Percentiles rank a stretch among this genome's conserved stretches.
Evolutionary conservation across 1,140 invertebrate species (phyloP).

Genomic region (Penaeus chinensis): DNA sequence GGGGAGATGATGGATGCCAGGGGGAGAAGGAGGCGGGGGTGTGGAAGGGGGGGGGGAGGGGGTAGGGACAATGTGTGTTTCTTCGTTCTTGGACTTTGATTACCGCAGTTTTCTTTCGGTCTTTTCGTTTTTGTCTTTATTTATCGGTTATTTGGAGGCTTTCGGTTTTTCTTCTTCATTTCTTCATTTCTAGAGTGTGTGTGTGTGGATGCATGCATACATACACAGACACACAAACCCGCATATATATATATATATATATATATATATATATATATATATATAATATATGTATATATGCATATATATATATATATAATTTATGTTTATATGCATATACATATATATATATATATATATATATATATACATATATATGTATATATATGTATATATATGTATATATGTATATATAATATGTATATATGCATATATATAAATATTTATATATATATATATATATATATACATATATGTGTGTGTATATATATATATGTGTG

Average conservation of each 20-base stretch:
- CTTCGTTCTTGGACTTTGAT: no score
- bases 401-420: background rate
- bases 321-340: background rate
- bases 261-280: slow-evolving; percentile 21
- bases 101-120: background rate
- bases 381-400: slow-evolving; percentile 6
- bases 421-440: background rate
- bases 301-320: background rate
- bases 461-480: background rate
- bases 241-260: slow-evolving; percentile 15
- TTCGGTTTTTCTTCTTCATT: background rate
- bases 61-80: no score
- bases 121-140: background rate
- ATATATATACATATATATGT: slow-evolving; percentile 15
- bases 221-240: background rate
- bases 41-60: no score
- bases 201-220: slow-evolving; percentile 7
- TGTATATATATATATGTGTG: background rate
- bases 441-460: background rate
- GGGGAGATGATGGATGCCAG: no score
- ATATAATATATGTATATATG: background rate
- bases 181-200: background rate
- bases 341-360: slow-evolving; percentile 16
- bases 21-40: no score
- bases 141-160: background rate